These are phyloP conservation scores for Phylloscopus trochiloides DNA, from an alignment of 2,113 vertebrate species.

Conservation along the genomic window DNA sequence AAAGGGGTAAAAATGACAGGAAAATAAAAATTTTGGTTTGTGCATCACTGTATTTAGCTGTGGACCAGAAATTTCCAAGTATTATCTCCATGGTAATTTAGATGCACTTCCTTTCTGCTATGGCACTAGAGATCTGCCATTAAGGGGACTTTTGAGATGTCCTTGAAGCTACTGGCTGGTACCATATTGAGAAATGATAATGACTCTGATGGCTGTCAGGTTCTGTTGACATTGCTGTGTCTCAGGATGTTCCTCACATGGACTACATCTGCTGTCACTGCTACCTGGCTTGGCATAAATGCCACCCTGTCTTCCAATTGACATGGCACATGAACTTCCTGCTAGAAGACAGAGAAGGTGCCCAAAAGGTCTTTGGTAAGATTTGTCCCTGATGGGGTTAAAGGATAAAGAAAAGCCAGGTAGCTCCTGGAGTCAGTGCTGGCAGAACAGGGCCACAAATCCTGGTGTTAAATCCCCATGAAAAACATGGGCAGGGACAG, in stretches of 20 bases:
- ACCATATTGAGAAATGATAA: neutral
- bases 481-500: neutral
- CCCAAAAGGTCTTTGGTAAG: neutral
- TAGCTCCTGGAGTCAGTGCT: neutral
- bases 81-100: neutral
- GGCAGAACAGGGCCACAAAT: neutral
- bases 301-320: neutral
- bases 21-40: neutral
- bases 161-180: neutral
- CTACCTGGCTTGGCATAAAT: neutral
- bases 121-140: neutral
- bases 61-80: neutral
- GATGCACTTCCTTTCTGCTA: neutral
- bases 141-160: neutral
- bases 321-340: neutral
- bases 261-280: neutral
- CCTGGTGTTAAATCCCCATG: fast-evolving
- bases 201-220: neutral
- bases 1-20: neutral
- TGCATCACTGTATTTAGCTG: neutral
- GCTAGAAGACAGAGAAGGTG: neutral
- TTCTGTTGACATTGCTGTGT: neutral
- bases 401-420: neutral
- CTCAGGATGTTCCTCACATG: neutral
- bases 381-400: neutral